Conservation (phyloP, 2,888 invertebrate genomes). For the Argynnis bischoffii region DNA sequence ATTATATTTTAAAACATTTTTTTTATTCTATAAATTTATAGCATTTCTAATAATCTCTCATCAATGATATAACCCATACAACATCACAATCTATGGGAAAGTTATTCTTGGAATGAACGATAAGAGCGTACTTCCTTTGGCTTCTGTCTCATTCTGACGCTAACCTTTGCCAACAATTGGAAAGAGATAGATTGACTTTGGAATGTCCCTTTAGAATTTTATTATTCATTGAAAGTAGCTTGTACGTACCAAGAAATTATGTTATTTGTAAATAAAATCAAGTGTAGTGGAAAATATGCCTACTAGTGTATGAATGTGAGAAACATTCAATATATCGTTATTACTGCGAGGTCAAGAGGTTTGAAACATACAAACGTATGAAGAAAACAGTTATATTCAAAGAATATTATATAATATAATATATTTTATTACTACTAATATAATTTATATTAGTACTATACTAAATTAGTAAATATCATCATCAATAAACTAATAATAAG, state of each 20-base stretch:
- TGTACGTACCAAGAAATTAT: slow-evolving; percentile 43
- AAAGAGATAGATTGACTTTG: slow-evolving; percentile 48
- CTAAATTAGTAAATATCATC: too few species aligned
- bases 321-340: neutral
- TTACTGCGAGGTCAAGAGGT: too few species aligned
- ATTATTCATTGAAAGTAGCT: slow-evolving; percentile 68
- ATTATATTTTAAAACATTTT: neutral
- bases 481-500: too few species aligned
- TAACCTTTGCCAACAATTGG: slow-evolving; percentile 31
- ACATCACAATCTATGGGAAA: slow-evolving; percentile 75
- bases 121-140: slow-evolving; percentile 67
- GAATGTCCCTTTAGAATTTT: slow-evolving; percentile 73
- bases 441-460: too few species aligned
- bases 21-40: neutral
- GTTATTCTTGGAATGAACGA: slow-evolving; percentile 79
- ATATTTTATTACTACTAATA: too few species aligned
- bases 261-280: slow-evolving; percentile 44
- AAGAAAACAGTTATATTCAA: too few species aligned
- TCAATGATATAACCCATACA: slow-evolving; percentile 40
- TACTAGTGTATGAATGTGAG: slow-evolving; percentile 1
- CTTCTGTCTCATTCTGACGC: slow-evolving; percentile 49
- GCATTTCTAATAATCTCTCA: slow-evolving; percentile 11
- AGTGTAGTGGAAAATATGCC: slow-evolving; percentile 30
- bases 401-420: too few species aligned
- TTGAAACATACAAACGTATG: too few species aligned